Conservation (phyloP, 2,113 vertebrate species). For the Gila orcuttii region DNA sequence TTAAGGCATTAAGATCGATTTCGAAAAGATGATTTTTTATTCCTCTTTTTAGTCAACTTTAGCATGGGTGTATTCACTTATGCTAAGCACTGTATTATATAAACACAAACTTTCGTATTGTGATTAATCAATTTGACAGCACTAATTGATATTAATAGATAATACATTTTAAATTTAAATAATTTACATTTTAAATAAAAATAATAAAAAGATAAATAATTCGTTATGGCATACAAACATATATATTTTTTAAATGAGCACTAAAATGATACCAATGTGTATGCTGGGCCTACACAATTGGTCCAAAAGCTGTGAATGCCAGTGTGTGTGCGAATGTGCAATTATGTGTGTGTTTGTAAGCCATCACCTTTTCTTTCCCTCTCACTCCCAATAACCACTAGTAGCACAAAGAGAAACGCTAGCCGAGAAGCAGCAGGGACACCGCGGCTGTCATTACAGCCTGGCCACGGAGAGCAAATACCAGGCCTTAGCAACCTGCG, state of each 20-base stretch:
- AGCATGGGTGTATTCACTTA: no score
- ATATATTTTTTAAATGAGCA: neutral
- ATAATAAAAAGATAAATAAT: neutral
- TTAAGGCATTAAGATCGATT: no score
- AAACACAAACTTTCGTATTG: no score
- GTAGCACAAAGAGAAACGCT: slow-evolving; percentile 45
- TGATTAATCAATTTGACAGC: no score
- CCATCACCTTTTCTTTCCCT: slow-evolving; percentile 32
- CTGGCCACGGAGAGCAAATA: slow-evolving; percentile 51
- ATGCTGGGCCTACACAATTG: neutral
- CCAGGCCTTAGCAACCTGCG: slow-evolving; percentile 58
- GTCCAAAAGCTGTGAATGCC: slow-evolving; percentile 13
- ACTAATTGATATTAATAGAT: no score
- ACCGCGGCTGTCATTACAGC: slow-evolving; percentile 52
- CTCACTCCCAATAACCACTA: slow-evolving; percentile 45
- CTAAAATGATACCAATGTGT: neutral
- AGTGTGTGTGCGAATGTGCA: slow-evolving; percentile 29
- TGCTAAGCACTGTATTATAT: no score
- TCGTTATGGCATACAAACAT: neutral
- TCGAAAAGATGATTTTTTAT: no score
- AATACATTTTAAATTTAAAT: no score
- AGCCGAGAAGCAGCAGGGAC: slow-evolving; percentile 59
- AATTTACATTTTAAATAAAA: no score
- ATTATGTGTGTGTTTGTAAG: slow-evolving; percentile 45
- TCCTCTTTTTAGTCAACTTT: no score